phyloP scores from a whole-genome alignment of 2,888 invertebrate genomes.

The Xanthorhoe spadicearia region DNA sequence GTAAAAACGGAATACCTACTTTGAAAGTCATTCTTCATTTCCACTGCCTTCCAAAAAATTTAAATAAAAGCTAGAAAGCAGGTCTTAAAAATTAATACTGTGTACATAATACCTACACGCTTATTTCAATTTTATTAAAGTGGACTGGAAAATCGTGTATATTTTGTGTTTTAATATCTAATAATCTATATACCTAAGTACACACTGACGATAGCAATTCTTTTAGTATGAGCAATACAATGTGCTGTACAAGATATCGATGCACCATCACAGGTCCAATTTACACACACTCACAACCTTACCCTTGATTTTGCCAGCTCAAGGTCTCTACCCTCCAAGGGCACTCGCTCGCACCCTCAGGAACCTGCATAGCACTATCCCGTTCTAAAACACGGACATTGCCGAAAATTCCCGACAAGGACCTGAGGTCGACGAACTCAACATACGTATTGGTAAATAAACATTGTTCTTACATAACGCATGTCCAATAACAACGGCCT shows the following conservation, averaged over 20 bases:
- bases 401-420: slow-evolving; percentile 78
- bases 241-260: slow-evolving; percentile 42
- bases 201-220: slow-evolving; percentile 12
- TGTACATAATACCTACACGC: background rate
- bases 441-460: slow-evolving; percentile 83
- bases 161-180: background rate
- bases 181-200: background rate
- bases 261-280: slow-evolving; percentile 62
- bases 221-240: slow-evolving; percentile 16
- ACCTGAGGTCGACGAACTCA: slow-evolving; percentile 75
- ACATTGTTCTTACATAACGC: slow-evolving; percentile 75
- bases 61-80: no score
- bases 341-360: slow-evolving; percentile 64
- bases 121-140: no score
- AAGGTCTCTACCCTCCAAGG: slow-evolving; percentile 82
- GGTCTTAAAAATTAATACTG: background rate
- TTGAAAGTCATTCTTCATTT: no score
- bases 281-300: slow-evolving; percentile 69
- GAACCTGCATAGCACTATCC: slow-evolving; percentile 66
- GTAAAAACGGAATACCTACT: no score
- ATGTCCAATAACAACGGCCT: slow-evolving; percentile 47
- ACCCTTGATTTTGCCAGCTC: slow-evolving; percentile 85
- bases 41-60: no score
- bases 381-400: slow-evolving; percentile 70
- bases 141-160: no score